phyloP scores from a whole-genome alignment of 2,888 invertebrate species.

The Tetropium fuscum region DNA sequence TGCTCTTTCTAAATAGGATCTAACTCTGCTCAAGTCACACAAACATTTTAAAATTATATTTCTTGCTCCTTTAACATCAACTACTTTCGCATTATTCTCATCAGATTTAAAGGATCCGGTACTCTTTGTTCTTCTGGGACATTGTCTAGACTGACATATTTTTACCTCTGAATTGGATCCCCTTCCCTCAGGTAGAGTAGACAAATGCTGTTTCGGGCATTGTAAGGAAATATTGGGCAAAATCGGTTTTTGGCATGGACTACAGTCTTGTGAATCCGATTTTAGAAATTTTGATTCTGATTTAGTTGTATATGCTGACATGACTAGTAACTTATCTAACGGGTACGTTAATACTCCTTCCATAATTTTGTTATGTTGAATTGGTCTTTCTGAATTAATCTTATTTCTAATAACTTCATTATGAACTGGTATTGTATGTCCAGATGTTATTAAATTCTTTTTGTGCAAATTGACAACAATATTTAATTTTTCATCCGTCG shows the following conservation, averaged over 20 bases:
- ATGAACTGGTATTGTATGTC: too few species aligned
- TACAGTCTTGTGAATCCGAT: neutral
- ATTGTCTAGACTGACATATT: neutral
- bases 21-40: constrained; percentile 44
- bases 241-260: too few species aligned
- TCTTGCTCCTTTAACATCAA: constrained; percentile 42
- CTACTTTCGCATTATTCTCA: constrained; percentile 30
- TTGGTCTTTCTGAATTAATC: neutral
- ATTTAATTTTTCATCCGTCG: constrained; percentile 8
- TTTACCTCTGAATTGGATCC: constrained; percentile 7
- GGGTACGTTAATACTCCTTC: neutral
- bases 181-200: constrained; percentile 3
- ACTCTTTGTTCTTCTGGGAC: constrained; percentile 32
- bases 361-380: neutral
- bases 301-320: constrained; percentile 1
- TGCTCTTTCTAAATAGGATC: constrained; percentile 28
- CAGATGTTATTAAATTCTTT: neutral
- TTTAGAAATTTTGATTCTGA: neutral
- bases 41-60: constrained; percentile 46
- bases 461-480: neutral
- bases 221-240: too few species aligned
- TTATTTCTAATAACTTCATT: neutral
- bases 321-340: neutral
- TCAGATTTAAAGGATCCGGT: constrained; percentile 26
- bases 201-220: constrained; percentile 2